Evolutionary conservation across 1,140 invertebrate species (phyloP).

Genomic region (Trachymyrmex cornetzi): DNA sequence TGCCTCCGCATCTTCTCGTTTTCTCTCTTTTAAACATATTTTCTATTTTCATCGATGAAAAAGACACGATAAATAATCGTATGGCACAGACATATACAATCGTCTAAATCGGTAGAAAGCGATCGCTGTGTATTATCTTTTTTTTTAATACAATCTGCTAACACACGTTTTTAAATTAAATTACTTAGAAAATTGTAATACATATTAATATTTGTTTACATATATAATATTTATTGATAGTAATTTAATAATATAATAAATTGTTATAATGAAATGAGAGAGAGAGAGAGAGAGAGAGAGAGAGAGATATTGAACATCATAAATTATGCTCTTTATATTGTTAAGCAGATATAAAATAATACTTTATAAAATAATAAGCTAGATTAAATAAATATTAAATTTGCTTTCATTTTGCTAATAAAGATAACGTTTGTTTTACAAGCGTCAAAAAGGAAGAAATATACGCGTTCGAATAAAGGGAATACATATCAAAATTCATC

Average conservation of each 20-base stretch:
- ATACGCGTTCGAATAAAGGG: background rate
- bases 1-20: background rate
- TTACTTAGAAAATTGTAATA: background rate
- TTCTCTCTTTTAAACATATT: constrained; percentile 72
- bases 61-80: constrained; percentile 74
- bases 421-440: background rate
- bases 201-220: background rate
- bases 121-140: constrained; percentile 68
- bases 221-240: background rate
- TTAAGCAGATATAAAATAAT: constrained; percentile 12
- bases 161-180: constrained; percentile 58
- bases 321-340: constrained; percentile 8
- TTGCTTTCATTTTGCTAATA: constrained; percentile 12
- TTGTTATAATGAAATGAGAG: background rate
- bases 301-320: background rate
- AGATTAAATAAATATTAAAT: constrained; percentile 30
- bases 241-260: background rate
- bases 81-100: constrained; percentile 76
- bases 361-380: background rate
- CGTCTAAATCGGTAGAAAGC: constrained; percentile 70
- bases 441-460: background rate
- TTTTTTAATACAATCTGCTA: constrained; percentile 46
- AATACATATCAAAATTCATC: constrained; percentile 47
- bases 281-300: too few species aligned
- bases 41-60: constrained; percentile 73